Evolutionary conservation across 2,888 invertebrate genomes (phyloP).

Genomic region (Macrosiphum euphorbiae): DNA sequence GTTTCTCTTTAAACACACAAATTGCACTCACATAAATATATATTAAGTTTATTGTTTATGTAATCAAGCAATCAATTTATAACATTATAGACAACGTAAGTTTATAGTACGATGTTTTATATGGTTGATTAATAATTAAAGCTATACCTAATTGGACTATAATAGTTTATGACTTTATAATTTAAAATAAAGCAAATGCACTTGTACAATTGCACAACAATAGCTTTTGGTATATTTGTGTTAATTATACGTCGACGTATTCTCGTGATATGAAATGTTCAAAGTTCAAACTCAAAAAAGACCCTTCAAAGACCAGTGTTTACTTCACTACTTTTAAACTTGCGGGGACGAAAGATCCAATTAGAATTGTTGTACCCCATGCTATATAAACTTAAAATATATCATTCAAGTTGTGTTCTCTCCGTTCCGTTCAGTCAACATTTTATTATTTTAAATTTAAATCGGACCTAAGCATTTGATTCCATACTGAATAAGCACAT

Average conservation of each 20-base stretch:
- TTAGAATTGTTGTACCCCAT: not conserved
- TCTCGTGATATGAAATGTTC: not conserved
- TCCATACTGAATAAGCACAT: not conserved
- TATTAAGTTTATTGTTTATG: not conserved
- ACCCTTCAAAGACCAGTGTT: not conserved
- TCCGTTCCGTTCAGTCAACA: not conserved
- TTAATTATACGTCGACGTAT: constrained; percentile 35
- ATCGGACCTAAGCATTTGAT: not conserved
- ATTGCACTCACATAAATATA: not conserved
- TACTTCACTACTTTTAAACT: not conserved
- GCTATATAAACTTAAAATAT: constrained; percentile 10
- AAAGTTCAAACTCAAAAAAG: constrained; percentile 35
- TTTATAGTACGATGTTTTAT: not conserved
- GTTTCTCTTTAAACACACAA: not conserved
- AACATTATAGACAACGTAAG: not conserved
- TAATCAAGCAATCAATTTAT: not conserved
- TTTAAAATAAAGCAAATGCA: constrained; percentile 21
- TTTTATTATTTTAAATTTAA: not conserved
- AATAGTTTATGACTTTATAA: not conserved
- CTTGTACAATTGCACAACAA: not conserved
- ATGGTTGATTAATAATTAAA: not conserved
- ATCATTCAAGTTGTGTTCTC: not conserved
- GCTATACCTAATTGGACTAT: not conserved
- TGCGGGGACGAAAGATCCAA: not conserved
- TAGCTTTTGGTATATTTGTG: not conserved